Base-by-base conservation (phyloP, 2,113 vertebrate genomes). In the Arvicanthis niloticus region DNA sequence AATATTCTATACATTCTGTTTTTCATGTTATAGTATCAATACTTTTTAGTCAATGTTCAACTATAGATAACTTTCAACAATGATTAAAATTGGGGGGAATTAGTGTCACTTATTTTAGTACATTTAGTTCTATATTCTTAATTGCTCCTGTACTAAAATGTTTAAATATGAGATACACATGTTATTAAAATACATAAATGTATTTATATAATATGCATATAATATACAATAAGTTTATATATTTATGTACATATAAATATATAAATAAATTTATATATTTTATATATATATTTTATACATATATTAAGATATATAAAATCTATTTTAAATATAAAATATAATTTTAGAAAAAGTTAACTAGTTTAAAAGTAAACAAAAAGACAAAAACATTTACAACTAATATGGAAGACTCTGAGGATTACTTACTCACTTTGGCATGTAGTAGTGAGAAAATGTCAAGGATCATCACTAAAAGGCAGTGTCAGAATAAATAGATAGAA, bases 401-500 rank as follows among this genome's bases (percentile, higher is more conserved):
- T 73, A 72, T 24, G 40, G 93, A 80, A 37, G 7, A 90, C 58
- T 68, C 40, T 77, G 34, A 95, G 65, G 2, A 56, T 60, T 94
- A 42, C 2, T 78, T 58, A 82, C 45, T 19, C 22, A 85, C 22
- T 6, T 48, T 76, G 58, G 26, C 34, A 62, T 75, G 45, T 56
- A 60, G 72, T 72, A 94, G 75, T 48, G 21, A 34, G 72, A 67
- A 77, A 67, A 93, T 56, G 45, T 93, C 77, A 86, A 92, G 92
- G 7, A 62, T 17, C 29, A 51, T 78, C 60, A 89, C 40, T 48
- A 67, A 95, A 94, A 95, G n/a, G 1, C 12, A 19, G 19, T 73
- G 19, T 94, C 26, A 92, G 94, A 93, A 85, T 13, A 93, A 93
- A 86, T n/a, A 84, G 87, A 89, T 34, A 84, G 88, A 96, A 88